Percentiles rank a stretch among this genome's conserved stretches.
These are phyloP conservation scores for Agrilus cyanescens DNA, from an alignment of 2,888 invertebrate species.

Conservation along the genomic window DNA sequence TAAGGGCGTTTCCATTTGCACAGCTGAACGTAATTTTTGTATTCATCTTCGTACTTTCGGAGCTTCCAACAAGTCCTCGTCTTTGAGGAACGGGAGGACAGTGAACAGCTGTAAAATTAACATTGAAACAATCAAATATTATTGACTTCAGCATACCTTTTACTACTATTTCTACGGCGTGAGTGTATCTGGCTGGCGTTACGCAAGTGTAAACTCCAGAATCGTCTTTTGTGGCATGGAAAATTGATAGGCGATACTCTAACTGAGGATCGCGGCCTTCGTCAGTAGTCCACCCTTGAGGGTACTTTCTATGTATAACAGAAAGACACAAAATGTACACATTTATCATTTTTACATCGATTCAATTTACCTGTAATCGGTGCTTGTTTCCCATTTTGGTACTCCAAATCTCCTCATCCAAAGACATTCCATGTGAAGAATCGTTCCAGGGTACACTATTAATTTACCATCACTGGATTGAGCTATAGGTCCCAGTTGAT, in stretches of 20 bases:
- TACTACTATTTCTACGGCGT: conserved; percentile 69
- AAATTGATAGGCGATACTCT: conserved; percentile 71
- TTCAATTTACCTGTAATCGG: conserved; percentile 44
- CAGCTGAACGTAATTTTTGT: conserved; percentile 64
- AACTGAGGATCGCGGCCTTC: conserved; percentile 65
- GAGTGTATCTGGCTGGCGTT: conserved; percentile 72
- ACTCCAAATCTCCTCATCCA: conserved; percentile 79
- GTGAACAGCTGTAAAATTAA: conserved; percentile 47
- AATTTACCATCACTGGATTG: conserved; percentile 78
- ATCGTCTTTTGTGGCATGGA: conserved; percentile 71
- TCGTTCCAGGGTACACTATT: conserved; percentile 75
- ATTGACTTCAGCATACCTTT: conserved; percentile 41
- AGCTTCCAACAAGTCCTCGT: conserved; percentile 60
- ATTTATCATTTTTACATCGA: conserved; percentile 2
- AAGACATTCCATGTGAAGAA: conserved; percentile 77
- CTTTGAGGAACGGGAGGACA: conserved; percentile 64
- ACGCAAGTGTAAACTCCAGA: conserved; percentile 75
- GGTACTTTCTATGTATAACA: conserved; percentile 47
- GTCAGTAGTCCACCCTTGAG: conserved; percentile 75
- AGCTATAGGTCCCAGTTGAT: conserved; percentile 72
- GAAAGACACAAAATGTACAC: background rate
- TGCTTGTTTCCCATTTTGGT: conserved; percentile 72
- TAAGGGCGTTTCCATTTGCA: conserved; percentile 67
- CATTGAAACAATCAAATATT: background rate
- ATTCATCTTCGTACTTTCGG: conserved; percentile 60